Conservation (phyloP, 2,113 vertebrate species). For the Pomatorhinus ruficollis region DNA sequence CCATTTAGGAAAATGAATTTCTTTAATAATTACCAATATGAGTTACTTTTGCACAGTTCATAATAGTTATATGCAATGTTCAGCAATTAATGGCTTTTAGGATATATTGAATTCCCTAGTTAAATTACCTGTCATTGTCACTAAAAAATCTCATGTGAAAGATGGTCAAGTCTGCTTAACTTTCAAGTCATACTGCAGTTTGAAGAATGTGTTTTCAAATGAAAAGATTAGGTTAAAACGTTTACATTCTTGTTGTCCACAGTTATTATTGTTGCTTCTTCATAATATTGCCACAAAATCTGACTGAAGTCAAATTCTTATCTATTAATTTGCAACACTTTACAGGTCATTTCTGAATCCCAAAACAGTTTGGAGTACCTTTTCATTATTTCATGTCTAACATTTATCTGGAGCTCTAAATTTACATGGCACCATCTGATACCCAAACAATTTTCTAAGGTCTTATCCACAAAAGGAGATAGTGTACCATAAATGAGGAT, state of each 20-base stretch:
- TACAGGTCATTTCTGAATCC: not conserved
- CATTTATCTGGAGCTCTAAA: not conserved
- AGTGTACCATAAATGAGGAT: not conserved
- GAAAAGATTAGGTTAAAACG: not conserved
- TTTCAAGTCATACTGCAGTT: not conserved
- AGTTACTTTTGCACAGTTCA: not conserved
- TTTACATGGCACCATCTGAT: not conserved
- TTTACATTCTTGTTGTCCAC: not conserved
- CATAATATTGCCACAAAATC: not conserved
- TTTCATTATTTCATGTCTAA: not conserved
- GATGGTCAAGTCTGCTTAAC: not conserved
- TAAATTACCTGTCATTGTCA: conserved; percentile 15
- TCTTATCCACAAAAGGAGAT: not conserved
- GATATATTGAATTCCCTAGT: conserved; percentile 3
- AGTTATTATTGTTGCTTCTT: not conserved
- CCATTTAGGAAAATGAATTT: not conserved
- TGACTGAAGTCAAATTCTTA: not conserved
- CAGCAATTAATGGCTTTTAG: conserved; percentile 28
- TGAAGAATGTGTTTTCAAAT: not conserved
- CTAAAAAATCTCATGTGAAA: not conserved
- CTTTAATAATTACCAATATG: not conserved
- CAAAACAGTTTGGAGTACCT: not conserved
- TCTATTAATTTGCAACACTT: not conserved
- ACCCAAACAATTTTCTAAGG: not conserved
- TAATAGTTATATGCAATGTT: not conserved